Evolutionary conservation across 2,797 vertebrate genomes (phyloP), one percentile per base, ranked within the genome.

Genomic region (Notolabrus celidotus): DNA sequence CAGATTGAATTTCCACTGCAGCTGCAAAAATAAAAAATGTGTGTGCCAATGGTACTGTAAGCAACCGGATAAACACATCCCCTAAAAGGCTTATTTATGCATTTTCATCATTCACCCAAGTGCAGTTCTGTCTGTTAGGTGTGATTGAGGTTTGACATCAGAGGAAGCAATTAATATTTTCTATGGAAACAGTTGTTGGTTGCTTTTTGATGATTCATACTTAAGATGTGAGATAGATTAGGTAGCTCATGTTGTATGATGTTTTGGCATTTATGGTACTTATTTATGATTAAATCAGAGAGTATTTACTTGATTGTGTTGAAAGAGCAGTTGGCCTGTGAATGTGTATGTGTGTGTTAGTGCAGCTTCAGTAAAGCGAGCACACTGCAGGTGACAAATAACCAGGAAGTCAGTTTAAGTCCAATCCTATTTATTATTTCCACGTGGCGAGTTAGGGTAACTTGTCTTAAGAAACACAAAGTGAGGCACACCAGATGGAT

Each of bases 11-110:
- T 73, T 70, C 51, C 22, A 45, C 19, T 59, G 49, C 5, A 5
- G 14, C 27, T 34, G 54, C 54, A 58, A 34, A 74, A 52, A 43
- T 10, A 38, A 62, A 52, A 58, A 63, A 23, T 46, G 20, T 42
- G 33, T 64, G 62, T 16, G 23, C 34, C 25, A 19, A 25, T 46
- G 27, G 20, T 67, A 57, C 62, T 67, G 23, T 23, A 74, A 61
- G 50, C 69, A 63, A 51, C 31, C 25, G 34, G 23, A 71, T 67
- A 43, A 53, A 72, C 74, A 57, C 61, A 71, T 66, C 39, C 14
- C 16, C 78, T 66, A 68, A 82, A 85, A 57, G 38, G 51, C 67
- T 79, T 80, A 77, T 84, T 80, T 78, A 75, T 51, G 54, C 36
- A 69, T 79, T 62, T 59, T 69, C 20, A 20, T 75, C 68, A 82